Base-by-base conservation (phyloP, 2,888 invertebrate genomes). In the Caradrina kadenii region DNA sequence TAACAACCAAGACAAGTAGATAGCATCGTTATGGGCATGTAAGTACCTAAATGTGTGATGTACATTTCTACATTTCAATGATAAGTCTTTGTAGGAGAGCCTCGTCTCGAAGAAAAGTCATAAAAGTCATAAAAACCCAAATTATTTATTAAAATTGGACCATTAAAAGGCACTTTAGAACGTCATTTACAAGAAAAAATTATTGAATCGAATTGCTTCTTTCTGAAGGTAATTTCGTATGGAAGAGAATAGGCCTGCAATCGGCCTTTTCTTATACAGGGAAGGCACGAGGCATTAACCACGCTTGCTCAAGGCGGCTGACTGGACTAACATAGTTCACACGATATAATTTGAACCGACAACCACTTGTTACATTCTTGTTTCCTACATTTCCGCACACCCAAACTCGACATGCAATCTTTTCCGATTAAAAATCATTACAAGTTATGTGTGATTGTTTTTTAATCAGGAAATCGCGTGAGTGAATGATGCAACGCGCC, bases 381-480 rank as follows among this genome's bases (percentile, higher is more conserved):
- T 69, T 62, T 39, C 63, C 49, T 55, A 50, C 21, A 64, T 66
- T 73, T 77, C 74, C 78, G 63, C 42, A 63, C 1, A 35, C 60
- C 49, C 13, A 58, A 61, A 63, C 26, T 31, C 15, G n/a, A 73
- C 76, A 76, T 68, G 73, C 72, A 70, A 70, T 66, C 35, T 63
- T 62, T 77, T 78, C 70, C 78, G 74, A 74, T 70, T 63, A 54
- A 66, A 69, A 77, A 69, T 73, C 59, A 63, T 62, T 62, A 55
- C 8, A 54, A 63, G 74, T 78, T 54, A 66, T 48, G 60, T 69
- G 55, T 53, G 53, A 78, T 78, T 52, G 66, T 78, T 63, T 68
- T 75, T 78, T 67, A 62, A 66, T 79, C 56, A 82, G 85, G 85
- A 85, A 85, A 80, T 85, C 60, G 84, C 85, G 81, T 85, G 85